A percentile compares a stretch with the other conserved stretches of the same genome.
Conservation (phyloP, 2,888 invertebrate species). For the Cerastis rubricosa region DNA sequence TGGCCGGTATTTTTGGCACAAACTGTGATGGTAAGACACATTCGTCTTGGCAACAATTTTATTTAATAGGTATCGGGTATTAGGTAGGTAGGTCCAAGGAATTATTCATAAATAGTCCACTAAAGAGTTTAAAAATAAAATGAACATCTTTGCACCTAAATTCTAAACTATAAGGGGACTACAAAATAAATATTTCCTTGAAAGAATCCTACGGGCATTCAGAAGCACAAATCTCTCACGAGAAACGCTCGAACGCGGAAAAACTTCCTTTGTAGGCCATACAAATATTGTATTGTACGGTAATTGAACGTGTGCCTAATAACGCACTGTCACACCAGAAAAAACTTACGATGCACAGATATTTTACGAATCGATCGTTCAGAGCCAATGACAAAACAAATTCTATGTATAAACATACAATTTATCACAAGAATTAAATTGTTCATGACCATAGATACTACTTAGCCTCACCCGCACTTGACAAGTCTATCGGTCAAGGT, state of each 20-base stretch:
- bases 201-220: neutral
- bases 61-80: neutral
- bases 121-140: neutral
- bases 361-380: neutral
- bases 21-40: neutral
- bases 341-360: neutral
- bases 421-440: slow-evolving; percentile 29
- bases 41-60: neutral
- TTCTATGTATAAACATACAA: neutral
- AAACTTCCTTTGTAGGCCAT: neutral
- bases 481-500: slow-evolving; percentile 55
- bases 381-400: neutral
- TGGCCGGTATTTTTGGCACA: too few species aligned
- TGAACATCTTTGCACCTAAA: neutral
- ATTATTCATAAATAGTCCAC: neutral
- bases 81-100: neutral
- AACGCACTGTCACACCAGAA: neutral
- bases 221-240: neutral
- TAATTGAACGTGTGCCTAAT: neutral
- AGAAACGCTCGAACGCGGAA: neutral
- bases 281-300: neutral
- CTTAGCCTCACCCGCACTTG: slow-evolving; percentile 42
- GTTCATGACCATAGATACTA: slow-evolving; percentile 18
- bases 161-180: neutral
- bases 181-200: neutral